phyloP scores from a whole-genome alignment of 2,113 vertebrate genomes.

The Trochalopteron elliotii region DNA sequence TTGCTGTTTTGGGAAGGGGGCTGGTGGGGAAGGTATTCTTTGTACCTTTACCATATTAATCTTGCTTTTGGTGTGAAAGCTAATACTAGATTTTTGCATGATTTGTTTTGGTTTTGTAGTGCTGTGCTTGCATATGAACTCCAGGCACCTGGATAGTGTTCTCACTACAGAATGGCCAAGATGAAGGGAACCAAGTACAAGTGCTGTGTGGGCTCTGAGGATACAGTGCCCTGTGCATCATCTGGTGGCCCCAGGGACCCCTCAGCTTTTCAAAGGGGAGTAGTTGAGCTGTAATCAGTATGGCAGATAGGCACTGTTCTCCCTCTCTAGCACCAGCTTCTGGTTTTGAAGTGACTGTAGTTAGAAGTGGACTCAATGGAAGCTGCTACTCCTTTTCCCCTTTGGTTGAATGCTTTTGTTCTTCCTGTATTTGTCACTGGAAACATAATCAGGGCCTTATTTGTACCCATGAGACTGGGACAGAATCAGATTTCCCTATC shows the following conservation, averaged over 20 bases:
- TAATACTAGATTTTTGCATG: not conserved
- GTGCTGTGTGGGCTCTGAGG: not conserved
- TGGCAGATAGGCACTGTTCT: not conserved
- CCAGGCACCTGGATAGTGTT: not conserved
- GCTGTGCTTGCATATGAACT: conserved; percentile 29
- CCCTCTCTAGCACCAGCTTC: not conserved
- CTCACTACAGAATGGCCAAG: not conserved
- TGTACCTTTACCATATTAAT: not conserved
- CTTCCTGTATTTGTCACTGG: not conserved
- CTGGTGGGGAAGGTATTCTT: not conserved
- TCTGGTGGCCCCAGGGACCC: not conserved
- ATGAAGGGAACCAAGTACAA: not conserved
- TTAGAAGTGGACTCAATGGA: not conserved
- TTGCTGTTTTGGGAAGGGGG: not conserved
- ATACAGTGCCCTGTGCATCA: not conserved
- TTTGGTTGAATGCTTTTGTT: not conserved
- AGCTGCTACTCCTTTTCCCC: not conserved
- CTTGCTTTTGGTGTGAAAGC: not conserved
- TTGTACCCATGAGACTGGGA: not conserved
- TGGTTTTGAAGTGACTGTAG: not conserved
- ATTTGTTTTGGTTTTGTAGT: not conserved
- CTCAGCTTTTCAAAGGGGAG: not conserved
- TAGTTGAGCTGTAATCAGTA: not conserved
- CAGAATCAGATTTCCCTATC: not conserved
- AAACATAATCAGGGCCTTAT: not conserved